Conservation (phyloP, 2,797 vertebrate genomes). For the Enoplosus armatus region DNA sequence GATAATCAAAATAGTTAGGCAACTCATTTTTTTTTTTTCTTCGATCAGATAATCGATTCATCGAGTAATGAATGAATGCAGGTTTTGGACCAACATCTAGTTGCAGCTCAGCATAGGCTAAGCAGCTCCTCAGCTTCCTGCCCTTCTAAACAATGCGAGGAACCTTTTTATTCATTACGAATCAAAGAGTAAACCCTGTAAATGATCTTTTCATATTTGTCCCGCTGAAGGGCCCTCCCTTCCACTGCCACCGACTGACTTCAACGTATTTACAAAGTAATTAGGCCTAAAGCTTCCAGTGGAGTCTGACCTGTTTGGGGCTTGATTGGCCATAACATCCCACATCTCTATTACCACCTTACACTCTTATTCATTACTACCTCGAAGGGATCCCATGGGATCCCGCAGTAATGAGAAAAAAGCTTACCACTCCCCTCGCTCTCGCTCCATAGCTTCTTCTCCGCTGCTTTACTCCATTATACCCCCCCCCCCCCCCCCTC, state of each 20-base stretch:
- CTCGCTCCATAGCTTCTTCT: slow-evolving; percentile 32
- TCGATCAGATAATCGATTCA: too few species aligned
- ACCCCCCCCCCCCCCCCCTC: slow-evolving; percentile 33
- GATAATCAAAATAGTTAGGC: too few species aligned
- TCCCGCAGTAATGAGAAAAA: slow-evolving; percentile 72
- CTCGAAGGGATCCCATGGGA: slow-evolving; percentile 71
- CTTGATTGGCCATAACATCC: slow-evolving; percentile 74
- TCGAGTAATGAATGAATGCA: too few species aligned
- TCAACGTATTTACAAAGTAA: slow-evolving; percentile 72
- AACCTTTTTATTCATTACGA: too few species aligned
- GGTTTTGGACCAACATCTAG: too few species aligned
- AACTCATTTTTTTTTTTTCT: too few species aligned
- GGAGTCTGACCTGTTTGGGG: slow-evolving; percentile 64
- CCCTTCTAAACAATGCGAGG: too few species aligned
- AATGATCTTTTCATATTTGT: background rate
- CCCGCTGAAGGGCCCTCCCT: slow-evolving; percentile 16
- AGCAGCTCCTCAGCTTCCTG: too few species aligned
- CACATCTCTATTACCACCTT: slow-evolving; percentile 78
- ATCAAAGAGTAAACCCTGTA: too few species aligned
- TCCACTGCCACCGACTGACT: slow-evolving; percentile 61
- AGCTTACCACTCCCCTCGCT: slow-evolving; percentile 39
- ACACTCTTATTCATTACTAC: slow-evolving; percentile 72
- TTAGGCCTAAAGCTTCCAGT: slow-evolving; percentile 64
- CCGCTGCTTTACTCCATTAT: slow-evolving; percentile 53
- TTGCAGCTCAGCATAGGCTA: too few species aligned